Conservation (phyloP, 2,113 vertebrate species). For the Chascanopsetta lugubris region DNA sequence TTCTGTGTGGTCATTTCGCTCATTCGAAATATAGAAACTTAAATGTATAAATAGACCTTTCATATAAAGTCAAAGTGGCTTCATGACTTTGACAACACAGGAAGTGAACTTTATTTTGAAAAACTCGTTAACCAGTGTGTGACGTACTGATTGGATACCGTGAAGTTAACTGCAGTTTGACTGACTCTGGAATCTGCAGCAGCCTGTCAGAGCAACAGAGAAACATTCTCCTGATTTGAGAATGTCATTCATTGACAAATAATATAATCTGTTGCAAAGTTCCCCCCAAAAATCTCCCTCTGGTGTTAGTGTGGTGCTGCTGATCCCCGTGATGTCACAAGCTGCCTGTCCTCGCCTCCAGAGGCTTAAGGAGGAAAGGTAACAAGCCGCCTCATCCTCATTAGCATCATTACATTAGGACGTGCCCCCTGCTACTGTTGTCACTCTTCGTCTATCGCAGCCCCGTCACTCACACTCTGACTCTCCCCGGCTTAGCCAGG, state of each 20-base stretch:
- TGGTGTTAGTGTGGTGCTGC: slow-evolving; percentile 30
- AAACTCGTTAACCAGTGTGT: background rate
- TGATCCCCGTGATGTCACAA: slow-evolving; percentile 60
- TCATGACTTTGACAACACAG: background rate
- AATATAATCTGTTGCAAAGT: slow-evolving; percentile 9
- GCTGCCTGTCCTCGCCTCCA: slow-evolving; percentile 68
- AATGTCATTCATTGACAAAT: too few relatives aligned
- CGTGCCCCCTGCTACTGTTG: slow-evolving; percentile 52
- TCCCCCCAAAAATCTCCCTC: too few relatives aligned
- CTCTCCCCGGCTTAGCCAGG: too few relatives aligned
- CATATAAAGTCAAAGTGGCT: background rate
- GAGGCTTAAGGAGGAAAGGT: slow-evolving; percentile 63
- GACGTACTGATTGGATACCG: slow-evolving; percentile 5
- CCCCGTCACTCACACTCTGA: too few relatives aligned
- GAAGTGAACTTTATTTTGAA: background rate
- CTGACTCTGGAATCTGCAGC: background rate
- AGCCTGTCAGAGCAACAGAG: background rate
- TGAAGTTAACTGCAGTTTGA: background rate
- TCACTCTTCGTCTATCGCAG: slow-evolving; percentile 21
- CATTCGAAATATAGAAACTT: background rate
- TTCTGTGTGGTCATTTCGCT: background rate
- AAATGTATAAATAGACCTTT: background rate
- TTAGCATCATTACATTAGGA: slow-evolving; percentile 66
- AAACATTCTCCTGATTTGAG: background rate
- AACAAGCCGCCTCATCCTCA: slow-evolving; percentile 64